Percentiles rank a stretch among this genome's conserved stretches.
phyloP scores from a whole-genome alignment of 2,888 invertebrate genomes.

The Merodon equestris region DNA sequence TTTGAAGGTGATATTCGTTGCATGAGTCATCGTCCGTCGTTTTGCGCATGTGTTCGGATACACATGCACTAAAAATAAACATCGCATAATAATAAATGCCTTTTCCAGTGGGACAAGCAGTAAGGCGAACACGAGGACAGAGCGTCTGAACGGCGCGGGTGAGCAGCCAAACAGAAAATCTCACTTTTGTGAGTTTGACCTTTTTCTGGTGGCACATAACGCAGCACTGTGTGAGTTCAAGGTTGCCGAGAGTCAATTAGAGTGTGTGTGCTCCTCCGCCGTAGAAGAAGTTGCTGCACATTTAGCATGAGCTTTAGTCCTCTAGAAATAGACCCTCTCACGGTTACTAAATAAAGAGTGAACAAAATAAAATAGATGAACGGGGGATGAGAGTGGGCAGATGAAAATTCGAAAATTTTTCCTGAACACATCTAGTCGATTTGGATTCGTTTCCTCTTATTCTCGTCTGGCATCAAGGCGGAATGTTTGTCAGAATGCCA shows the following conservation, averaged over 20 bases:
- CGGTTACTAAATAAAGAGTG: too few relatives aligned
- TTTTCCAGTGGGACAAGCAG: constrained; percentile 41
- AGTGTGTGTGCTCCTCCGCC: constrained; percentile 44
- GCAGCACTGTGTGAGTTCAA: constrained; percentile 52
- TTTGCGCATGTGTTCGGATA: constrained; percentile 67
- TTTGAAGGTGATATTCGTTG: constrained; percentile 67
- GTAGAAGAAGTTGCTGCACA: too few relatives aligned
- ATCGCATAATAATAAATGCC: constrained; percentile 67
- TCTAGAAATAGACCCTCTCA: constrained; percentile 54
- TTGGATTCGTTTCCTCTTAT: constrained; percentile 53
- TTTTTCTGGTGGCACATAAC: constrained; percentile 60
- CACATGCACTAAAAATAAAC: constrained; percentile 66
- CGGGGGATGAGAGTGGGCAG: neutral
- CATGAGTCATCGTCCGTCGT: constrained; percentile 63
- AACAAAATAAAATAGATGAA: constrained; percentile 1
- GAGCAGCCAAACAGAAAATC: constrained; percentile 53
- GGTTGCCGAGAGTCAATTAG: constrained; percentile 60
- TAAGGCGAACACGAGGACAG: constrained; percentile 17
- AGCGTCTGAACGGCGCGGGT: constrained; percentile 22
- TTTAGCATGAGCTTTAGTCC: constrained; percentile 23
- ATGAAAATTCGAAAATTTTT: too few relatives aligned
- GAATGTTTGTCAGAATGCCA: constrained; percentile 61
- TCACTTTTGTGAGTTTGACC: constrained; percentile 65
- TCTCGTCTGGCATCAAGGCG: constrained; percentile 24
- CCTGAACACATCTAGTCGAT: constrained; percentile 20